A percentile compares a stretch with the other conserved stretches of the same genome.
Evolutionary conservation across 2,113 vertebrate genomes (phyloP).

Genomic region (Athene cunicularia): DNA sequence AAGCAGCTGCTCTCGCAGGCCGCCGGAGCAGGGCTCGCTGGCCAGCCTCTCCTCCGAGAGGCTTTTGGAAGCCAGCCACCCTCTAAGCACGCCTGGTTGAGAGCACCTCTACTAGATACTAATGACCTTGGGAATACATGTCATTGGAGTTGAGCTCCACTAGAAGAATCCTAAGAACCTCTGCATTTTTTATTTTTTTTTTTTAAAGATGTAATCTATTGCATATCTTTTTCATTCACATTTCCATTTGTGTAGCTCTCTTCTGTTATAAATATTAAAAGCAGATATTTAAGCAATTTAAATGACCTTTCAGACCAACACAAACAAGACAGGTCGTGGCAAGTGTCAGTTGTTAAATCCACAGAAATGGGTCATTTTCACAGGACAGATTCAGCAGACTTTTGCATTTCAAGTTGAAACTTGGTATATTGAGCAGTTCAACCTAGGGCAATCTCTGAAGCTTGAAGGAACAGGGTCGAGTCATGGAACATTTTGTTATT

Average conservation of each 20-base stretch:
- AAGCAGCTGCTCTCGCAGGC: slow-evolving; percentile 1
- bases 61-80: neutral
- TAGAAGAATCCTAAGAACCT: neutral
- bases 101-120: neutral
- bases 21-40: neutral
- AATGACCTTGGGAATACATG: neutral
- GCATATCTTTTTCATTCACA: neutral
- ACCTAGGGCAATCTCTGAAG: neutral
- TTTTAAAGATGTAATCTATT: fast-evolving
- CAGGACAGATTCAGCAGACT: neutral
- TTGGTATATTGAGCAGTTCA: neutral
- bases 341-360: neutral
- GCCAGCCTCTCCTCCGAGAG: neutral
- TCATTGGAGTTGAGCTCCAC: fast-evolving
- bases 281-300: neutral
- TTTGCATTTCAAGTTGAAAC: neutral
- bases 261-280: neutral
- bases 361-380: neutral
- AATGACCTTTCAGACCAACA: neutral
- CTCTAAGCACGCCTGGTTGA: fast-evolving
- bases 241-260: neutral
- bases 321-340: neutral
- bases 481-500: neutral
- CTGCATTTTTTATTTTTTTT: fast-evolving
- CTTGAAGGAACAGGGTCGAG: neutral